Evolutionary conservation across 2,888 invertebrate species (phyloP).

Genomic region (Eulithis prunata): DNA sequence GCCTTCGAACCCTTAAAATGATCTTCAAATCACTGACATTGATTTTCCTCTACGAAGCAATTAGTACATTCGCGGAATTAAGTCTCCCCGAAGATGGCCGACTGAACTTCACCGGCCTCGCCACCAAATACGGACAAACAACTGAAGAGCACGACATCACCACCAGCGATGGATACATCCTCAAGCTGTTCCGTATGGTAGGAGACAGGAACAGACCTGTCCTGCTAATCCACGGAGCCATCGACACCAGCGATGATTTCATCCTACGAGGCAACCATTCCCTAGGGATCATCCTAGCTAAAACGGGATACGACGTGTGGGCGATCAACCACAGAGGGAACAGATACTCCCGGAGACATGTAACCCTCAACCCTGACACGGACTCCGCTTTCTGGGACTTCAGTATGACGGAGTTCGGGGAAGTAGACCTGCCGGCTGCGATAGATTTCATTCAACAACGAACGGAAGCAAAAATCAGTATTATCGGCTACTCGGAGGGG

Average conservation of each 20-base stretch:
- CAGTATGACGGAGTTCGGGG: constrained; percentile 88
- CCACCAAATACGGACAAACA: constrained; percentile 51
- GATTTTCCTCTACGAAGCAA: constrained; percentile 9
- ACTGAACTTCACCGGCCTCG: constrained; percentile 50
- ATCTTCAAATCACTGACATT: not conserved
- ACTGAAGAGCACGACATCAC: constrained; percentile 49
- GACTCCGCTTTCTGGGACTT: constrained; percentile 78
- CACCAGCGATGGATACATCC: constrained; percentile 56
- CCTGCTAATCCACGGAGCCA: constrained; percentile 54
- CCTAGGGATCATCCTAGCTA: constrained; percentile 61
- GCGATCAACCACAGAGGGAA: constrained; percentile 82
- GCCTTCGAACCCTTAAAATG: not conserved
- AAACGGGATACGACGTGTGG: constrained; percentile 78
- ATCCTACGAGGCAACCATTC: constrained; percentile 56
- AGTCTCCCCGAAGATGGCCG: constrained; percentile 46
- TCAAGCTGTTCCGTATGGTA: constrained; percentile 53
- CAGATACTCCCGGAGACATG: constrained; percentile 82
- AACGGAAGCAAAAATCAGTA: constrained; percentile 82
- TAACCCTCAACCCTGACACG: constrained; percentile 56
- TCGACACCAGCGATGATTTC: constrained; percentile 55
- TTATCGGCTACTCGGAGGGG: constrained; percentile 88
- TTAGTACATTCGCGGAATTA: constrained; percentile 18
- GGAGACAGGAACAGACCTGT: constrained; percentile 48
- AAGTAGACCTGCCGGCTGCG: constrained; percentile 87
- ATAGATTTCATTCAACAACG: constrained; percentile 59